Evolutionary conservation across 2,113 vertebrate genomes (phyloP), one percentile per base, ranked within the genome.

Genomic region (Spermophilus dauricus): DNA sequence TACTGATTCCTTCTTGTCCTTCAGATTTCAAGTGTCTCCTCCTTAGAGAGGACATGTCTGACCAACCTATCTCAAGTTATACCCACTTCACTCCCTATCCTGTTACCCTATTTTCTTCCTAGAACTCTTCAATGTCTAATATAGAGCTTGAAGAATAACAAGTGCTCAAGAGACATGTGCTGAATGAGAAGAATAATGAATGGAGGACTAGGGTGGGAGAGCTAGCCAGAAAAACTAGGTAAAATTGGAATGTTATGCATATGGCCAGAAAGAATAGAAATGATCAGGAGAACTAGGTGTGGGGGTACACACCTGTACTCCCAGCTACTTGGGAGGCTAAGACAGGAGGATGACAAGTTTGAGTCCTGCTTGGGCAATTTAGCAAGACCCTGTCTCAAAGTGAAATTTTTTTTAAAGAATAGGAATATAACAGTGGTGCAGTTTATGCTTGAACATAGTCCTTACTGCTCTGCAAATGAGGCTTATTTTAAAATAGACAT

Each of bases 261-360:
- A 85, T 72, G 72, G 58, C 45, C 72, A 93, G 91, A 86, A 86
- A 91, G 75, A 65, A 63, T 28, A 92, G 76, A 90, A 92, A 86
- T 67, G 32, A 97, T 84, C 78, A 85, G 58, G 20, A 58, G 56
- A 58, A 20, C 56, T 22, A 20, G 56, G 20, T 20, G 2, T 58
- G 7, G 56, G 5, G 20, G 56, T 20, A 58, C 18, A 58, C 20
- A 58, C 56, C 20, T 58, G 20, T 58, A 58, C 22, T 58, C 20
- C 56, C 56, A 58, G 56, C 56, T 58, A 22, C 20, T 58, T 58
- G 56, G 7, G 56, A 24, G 20, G 20, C 20, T 58, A 7, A 58
- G 56, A 58, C 56, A 58, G 56, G 56, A 58, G 8, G 56, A 58
- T 58, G 20, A 58, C 56, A 58, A 58, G 56, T 58, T 58, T 58